phyloP scores from a whole-genome alignment of 2,888 invertebrate genomes.

The Amphipyra tragopoginis region DNA sequence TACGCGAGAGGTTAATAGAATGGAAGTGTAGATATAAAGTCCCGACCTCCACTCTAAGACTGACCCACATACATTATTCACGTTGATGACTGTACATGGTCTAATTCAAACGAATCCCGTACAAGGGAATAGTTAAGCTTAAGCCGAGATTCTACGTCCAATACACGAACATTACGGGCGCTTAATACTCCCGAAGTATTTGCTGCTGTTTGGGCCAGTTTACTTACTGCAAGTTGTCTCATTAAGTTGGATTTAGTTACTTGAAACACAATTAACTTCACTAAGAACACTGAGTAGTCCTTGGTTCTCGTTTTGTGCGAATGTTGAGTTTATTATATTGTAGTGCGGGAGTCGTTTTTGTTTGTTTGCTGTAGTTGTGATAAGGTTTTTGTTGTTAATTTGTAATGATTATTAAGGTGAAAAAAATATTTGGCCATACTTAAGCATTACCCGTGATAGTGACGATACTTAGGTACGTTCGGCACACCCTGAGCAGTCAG shows the following conservation, averaged over 20 bases:
- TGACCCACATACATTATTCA: constrained; percentile 13
- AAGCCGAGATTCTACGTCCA: constrained; percentile 39
- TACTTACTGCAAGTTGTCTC: constrained; percentile 69
- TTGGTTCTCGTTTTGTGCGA: constrained; percentile 51
- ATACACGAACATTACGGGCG: constrained; percentile 48
- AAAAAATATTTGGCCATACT: no score
- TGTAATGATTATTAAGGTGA: no score
- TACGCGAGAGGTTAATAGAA: constrained; percentile 5
- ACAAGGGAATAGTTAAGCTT: constrained; percentile 39
- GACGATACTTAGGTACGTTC: no score
- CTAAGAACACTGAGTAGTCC: constrained; percentile 56
- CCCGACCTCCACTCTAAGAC: constrained; percentile 5
- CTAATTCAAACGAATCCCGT: constrained; percentile 36
- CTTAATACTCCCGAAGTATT: constrained; percentile 60
- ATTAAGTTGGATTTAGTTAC: constrained; percentile 73
- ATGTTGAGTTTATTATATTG: constrained; percentile 41
- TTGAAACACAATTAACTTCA: constrained; percentile 69
- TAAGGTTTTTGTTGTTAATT: not conserved
- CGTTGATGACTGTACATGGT: constrained; percentile 24
- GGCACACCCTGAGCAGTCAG: no score
- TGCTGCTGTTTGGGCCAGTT: constrained; percentile 56
- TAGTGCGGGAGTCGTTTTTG: constrained; percentile 1
- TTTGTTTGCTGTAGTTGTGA: not conserved
- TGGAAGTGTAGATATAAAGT: constrained; percentile 9
- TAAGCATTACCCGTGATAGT: no score